Conservation (phyloP, 2,888 invertebrate genomes). For the Cremastinae sp. region DNA sequence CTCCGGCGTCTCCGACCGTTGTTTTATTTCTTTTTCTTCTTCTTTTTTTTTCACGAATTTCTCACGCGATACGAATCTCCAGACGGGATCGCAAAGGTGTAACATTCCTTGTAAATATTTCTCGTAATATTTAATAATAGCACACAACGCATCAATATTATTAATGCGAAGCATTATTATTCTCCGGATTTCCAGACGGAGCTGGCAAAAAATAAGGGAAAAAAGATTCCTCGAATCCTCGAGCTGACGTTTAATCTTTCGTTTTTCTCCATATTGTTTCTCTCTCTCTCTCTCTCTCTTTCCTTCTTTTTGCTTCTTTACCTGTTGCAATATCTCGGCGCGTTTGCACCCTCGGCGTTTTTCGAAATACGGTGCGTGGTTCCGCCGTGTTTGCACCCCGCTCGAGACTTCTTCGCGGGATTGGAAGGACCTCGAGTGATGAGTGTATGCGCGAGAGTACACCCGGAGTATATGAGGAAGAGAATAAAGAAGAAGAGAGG, state of each 20-base stretch:
- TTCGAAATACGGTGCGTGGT: slow-evolving; percentile 21
- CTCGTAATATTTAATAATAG: slow-evolving; percentile 29
- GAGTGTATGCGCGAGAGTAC: slow-evolving; percentile 35
- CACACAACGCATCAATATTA: neutral
- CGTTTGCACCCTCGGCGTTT: slow-evolving; percentile 20
- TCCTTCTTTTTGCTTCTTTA: no score
- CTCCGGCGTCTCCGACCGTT: no score
- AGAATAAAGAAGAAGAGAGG: slow-evolving; percentile 28
- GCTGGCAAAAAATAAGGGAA: no score
- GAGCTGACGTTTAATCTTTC: no score
- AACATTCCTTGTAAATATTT: slow-evolving; percentile 27
- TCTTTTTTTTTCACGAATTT: slow-evolving; percentile 25
- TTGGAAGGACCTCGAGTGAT: slow-evolving; percentile 56
- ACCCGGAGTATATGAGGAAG: slow-evolving; percentile 45
- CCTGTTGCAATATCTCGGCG: no score
- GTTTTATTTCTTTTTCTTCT: slow-evolving; percentile 7
- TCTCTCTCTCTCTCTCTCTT: no score
- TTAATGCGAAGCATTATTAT: neutral
- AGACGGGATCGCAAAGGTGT: slow-evolving; percentile 32
- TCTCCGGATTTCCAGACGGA: neutral
- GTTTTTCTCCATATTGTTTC: no score
- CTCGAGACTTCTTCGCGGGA: slow-evolving; percentile 61
- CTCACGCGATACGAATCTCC: slow-evolving; percentile 51
- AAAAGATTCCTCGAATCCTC: no score
- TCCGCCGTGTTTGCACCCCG: slow-evolving; percentile 52